phyloP scores from a whole-genome alignment of 2,888 invertebrate genomes.

The Odontomyia ornata region DNA sequence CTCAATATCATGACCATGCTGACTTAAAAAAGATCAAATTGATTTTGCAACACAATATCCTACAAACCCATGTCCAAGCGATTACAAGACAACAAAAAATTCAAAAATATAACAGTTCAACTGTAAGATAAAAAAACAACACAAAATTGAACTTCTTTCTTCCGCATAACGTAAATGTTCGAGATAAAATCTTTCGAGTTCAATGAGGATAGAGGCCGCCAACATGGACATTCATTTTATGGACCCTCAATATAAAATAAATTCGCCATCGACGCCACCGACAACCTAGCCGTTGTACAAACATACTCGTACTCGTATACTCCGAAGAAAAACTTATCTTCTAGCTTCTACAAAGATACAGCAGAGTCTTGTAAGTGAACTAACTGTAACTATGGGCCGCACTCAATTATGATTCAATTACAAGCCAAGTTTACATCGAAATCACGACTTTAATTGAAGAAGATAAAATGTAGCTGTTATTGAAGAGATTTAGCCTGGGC shows the following conservation, averaged over 20 bases:
- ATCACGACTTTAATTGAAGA: conserved; percentile 48
- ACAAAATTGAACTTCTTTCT: background rate
- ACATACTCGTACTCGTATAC: no score
- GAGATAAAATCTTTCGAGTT: conserved; percentile 6
- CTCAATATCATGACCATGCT: background rate
- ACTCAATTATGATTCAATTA: conserved; percentile 48
- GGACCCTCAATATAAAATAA: background rate
- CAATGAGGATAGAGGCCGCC: background rate
- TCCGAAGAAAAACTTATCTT: conserved; percentile 1
- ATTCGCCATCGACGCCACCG: background rate
- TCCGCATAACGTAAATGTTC: conserved; percentile 1
- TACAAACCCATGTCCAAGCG: background rate
- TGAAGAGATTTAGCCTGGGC: background rate
- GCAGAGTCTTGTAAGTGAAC: background rate
- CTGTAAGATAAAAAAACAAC: background rate
- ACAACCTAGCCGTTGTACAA: background rate
- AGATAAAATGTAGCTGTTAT: conserved; percentile 34
- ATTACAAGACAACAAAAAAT: background rate
- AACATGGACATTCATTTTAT: background rate
- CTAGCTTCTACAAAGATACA: background rate
- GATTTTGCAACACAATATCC: background rate
- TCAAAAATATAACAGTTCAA: background rate
- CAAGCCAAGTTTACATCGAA: conserved; percentile 44
- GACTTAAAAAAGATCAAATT: background rate
- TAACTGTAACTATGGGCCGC: conserved; percentile 24